Evolutionary conservation across 2,113 vertebrate genomes (phyloP).

Genomic region (Petroica traversi): DNA sequence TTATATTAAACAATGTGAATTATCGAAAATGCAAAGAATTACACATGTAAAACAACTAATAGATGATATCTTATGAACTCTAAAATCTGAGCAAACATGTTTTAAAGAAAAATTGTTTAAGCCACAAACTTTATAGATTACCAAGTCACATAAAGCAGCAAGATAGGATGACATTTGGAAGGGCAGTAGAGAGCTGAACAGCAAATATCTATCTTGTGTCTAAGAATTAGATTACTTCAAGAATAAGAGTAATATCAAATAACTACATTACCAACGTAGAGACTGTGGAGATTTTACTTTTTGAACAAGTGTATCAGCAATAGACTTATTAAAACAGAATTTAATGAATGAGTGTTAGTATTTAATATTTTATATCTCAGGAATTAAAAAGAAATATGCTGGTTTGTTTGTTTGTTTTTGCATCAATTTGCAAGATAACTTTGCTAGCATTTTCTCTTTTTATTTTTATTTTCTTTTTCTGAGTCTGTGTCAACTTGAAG

Average conservation of each 20-base stretch:
- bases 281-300: conserved; percentile 17
- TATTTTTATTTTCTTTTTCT: neutral
- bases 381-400: neutral
- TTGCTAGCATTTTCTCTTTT: neutral
- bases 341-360: neutral
- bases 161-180: neutral
- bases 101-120: conserved; percentile 39
- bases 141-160: neutral
- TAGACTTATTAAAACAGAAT: neutral
- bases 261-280: conserved; percentile 8
- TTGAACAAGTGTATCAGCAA: neutral
- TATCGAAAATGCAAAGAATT: conserved; percentile 26
- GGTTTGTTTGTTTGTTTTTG: neutral
- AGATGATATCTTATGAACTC: neutral
- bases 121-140: neutral
- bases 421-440: neutral
- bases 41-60: neutral
- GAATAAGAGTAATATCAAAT: conserved; percentile 28
- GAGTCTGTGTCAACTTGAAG: neutral
- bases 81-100: conserved; percentile 2
- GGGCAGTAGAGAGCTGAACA: neutral
- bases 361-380: neutral
- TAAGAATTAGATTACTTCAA: conserved; percentile 50
- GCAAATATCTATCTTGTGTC: neutral
- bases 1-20: conserved; percentile 30